These are phyloP conservation scores for Clarias macrocephalus DNA, from an alignment of 2,113 vertebrate species.

Conservation along the genomic window DNA sequence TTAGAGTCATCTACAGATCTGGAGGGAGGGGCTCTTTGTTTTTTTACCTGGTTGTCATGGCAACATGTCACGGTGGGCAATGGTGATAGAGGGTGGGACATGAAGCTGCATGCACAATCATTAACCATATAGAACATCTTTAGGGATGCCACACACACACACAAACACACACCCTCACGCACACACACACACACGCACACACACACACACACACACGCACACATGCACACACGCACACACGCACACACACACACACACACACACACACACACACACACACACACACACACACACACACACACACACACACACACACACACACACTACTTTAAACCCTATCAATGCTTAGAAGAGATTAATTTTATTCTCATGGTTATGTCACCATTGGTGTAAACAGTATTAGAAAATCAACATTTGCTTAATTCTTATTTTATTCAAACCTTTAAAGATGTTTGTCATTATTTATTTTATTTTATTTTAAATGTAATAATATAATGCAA, in stretches of 20 bases:
- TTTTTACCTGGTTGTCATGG: slow-evolving; percentile 62
- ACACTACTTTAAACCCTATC: not conserved
- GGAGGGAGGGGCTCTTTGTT: slow-evolving; percentile 47
- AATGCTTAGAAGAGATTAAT: not conserved
- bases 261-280: not conserved
- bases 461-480: not conserved
- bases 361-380: not conserved
- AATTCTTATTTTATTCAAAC: not conserved
- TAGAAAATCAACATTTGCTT: not conserved
- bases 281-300: not conserved
- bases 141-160: not conserved
- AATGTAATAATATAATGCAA: not conserved
- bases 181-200: not conserved
- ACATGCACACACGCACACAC: no score
- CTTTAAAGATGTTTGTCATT: not conserved
- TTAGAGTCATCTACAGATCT: slow-evolving; percentile 44
- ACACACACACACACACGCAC: slow-evolving; percentile 2
- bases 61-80: slow-evolving; percentile 55
- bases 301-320: slow-evolving; percentile 2
- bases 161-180: not conserved
- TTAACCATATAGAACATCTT: slow-evolving; percentile 39
- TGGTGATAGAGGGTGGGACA: slow-evolving; percentile 49
- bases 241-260: slow-evolving; percentile 9
- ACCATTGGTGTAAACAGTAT: not conserved
- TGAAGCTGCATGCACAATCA: slow-evolving; percentile 58